These are phyloP conservation scores for Ormia ochracea DNA, from an alignment of 2,888 invertebrate species.

Conservation along the genomic window DNA sequence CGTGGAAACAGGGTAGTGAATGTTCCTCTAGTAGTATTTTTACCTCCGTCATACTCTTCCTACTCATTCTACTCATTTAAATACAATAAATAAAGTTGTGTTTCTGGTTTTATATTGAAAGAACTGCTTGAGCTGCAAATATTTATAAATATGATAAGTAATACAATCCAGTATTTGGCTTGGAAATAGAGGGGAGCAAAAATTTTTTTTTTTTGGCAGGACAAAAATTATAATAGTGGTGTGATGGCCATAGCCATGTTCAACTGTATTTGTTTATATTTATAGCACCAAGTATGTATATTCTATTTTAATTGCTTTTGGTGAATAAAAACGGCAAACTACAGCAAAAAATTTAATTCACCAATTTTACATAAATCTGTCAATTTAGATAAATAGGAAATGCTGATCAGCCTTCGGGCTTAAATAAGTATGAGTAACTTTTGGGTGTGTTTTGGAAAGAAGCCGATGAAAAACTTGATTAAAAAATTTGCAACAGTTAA, in stretches of 20 bases:
- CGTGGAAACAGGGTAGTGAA: no score
- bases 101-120: no score
- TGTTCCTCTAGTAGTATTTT: no score
- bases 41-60: no score
- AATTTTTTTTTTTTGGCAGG: no score
- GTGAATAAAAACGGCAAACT: not conserved
- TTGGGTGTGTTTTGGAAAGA: slow-evolving; percentile 37
- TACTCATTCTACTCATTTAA: no score
- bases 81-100: no score
- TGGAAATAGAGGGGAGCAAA: no score
- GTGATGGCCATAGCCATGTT: not conserved
- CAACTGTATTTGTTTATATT: not conserved
- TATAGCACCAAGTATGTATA: not conserved
- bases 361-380: slow-evolving; percentile 50
- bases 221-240: no score
- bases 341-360: slow-evolving; percentile 39
- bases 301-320: not conserved
- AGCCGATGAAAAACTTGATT: not conserved
- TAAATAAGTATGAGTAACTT: not conserved
- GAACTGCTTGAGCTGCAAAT: no score
- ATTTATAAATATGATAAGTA: no score
- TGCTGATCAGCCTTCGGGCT: slow-evolving; percentile 18
- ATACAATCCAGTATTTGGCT: no score
- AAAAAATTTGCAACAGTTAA: not conserved
- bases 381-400: slow-evolving; percentile 42